Evolutionary conservation across 1,140 invertebrate species (phyloP).

Genomic region (Dinoponera quadriceps): DNA sequence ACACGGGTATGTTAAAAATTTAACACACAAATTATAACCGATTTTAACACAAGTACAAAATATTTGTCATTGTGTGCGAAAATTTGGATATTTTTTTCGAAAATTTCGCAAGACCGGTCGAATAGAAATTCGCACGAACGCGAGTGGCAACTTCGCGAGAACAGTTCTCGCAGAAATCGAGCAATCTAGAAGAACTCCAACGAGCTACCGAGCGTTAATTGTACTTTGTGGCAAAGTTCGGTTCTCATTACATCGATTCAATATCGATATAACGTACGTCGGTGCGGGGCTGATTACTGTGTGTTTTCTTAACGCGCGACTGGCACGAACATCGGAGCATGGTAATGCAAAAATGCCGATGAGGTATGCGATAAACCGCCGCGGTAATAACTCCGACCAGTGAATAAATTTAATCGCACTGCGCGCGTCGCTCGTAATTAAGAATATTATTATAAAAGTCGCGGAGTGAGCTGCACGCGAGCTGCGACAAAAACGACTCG

Average conservation of each 20-base stretch:
- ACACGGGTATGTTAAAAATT: too few relatives aligned
- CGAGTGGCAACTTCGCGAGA: neutral
- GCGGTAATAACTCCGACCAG: conserved; percentile 50
- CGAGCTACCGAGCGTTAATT: neutral
- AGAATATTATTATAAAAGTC: conserved; percentile 64
- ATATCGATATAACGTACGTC: conserved; percentile 59
- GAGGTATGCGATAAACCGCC: conserved; percentile 52
- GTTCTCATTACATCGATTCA: conserved; percentile 49
- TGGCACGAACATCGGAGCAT: conserved; percentile 61
- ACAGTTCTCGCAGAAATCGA: neutral
- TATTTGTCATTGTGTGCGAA: neutral
- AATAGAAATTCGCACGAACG: neutral
- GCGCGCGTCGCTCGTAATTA: conserved; percentile 59
- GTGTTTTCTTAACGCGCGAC: conserved; percentile 67
- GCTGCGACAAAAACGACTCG: neutral
- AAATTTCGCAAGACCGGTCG: neutral
- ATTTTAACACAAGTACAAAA: too few relatives aligned
- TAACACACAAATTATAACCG: too few relatives aligned
- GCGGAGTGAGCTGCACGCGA: neutral
- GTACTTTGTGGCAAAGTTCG: neutral
- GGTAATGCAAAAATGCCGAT: conserved; percentile 67
- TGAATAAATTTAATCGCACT: conserved; percentile 70
- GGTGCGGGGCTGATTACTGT: conserved; percentile 63
- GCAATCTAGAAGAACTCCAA: neutral
- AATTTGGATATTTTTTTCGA: neutral